Evolutionary conservation across 2,113 vertebrate genomes (phyloP).

Genomic region (Poecilia latipinna): DNA sequence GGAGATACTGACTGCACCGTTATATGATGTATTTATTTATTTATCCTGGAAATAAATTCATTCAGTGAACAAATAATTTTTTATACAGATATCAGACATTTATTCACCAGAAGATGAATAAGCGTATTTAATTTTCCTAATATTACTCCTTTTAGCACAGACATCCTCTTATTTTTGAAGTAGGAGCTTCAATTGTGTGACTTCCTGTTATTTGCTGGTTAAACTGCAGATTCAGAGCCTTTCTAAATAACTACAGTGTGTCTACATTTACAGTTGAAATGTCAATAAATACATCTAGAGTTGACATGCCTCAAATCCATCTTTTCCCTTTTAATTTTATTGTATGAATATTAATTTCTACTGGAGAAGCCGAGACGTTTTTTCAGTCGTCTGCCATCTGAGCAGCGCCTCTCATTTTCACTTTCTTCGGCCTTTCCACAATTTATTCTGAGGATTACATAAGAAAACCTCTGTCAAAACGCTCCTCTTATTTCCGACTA

Average conservation of each 20-base stretch:
- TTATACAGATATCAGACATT: too few species aligned
- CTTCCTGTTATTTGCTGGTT: too few species aligned
- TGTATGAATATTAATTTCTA: not conserved
- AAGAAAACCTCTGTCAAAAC: not conserved
- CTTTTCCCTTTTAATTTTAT: not conserved
- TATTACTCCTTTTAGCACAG: too few species aligned
- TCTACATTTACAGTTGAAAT: not conserved
- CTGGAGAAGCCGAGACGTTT: not conserved
- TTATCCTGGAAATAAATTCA: too few species aligned
- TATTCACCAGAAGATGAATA: not conserved
- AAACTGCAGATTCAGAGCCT: too few species aligned
- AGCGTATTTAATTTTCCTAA: not conserved
- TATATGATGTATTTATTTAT: too few species aligned
- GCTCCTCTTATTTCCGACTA: not conserved
- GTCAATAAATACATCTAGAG: not conserved
- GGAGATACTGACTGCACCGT: too few species aligned
- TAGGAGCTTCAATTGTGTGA: too few species aligned
- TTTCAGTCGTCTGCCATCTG: too few species aligned
- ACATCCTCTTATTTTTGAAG: too few species aligned
- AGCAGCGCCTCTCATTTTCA: not conserved
- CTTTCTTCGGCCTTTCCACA: not conserved
- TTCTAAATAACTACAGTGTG: too few species aligned
- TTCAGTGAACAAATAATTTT: too few species aligned
- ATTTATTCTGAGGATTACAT: not conserved
- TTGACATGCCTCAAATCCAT: not conserved